Evolutionary conservation across 1,140 invertebrate species (phyloP).

Genomic region (Chymomyza costata): DNA sequence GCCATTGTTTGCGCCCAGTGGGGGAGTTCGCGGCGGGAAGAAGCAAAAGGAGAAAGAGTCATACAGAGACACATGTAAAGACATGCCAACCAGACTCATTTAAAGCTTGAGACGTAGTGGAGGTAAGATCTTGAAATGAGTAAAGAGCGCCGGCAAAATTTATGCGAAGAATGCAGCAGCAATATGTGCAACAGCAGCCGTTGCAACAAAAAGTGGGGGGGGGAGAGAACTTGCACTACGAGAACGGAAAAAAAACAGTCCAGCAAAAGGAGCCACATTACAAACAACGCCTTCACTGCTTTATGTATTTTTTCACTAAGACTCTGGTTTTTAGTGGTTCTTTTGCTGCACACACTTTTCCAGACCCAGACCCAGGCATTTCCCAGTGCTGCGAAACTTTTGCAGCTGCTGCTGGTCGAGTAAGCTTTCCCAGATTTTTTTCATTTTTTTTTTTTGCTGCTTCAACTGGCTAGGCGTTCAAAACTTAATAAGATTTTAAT

Average conservation of each 20-base stretch:
- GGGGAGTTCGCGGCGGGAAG: not conserved
- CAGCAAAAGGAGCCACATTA: too few relatives aligned
- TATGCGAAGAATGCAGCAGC: slow-evolving; percentile 70
- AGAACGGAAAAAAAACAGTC: slow-evolving; percentile 36
- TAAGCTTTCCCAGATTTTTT: slow-evolving; percentile 36
- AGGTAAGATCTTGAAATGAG: slow-evolving; percentile 51
- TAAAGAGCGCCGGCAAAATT: slow-evolving; percentile 68
- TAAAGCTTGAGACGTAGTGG: slow-evolving; percentile 33
- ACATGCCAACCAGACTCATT: slow-evolving; percentile 51
- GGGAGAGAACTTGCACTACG: not conserved
- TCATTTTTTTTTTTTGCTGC: slow-evolving; percentile 6
- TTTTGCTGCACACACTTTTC: too few relatives aligned
- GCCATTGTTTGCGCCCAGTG: slow-evolving; percentile 45
- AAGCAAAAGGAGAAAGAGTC: not conserved
- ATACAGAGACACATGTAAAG: not conserved
- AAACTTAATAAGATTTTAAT: slow-evolving; percentile 74
- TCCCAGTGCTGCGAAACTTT: not conserved
- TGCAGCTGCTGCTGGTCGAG: slow-evolving; percentile 21
- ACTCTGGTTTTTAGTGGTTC: too few relatives aligned
- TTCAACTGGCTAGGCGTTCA: slow-evolving; percentile 30
- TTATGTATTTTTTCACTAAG: too few relatives aligned
- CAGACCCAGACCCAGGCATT: slow-evolving; percentile 19
- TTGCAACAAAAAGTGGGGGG: slow-evolving; percentile 9
- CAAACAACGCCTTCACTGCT: too few relatives aligned
- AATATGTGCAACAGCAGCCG: slow-evolving; percentile 57